Evolutionary conservation across 1,140 invertebrate genomes (phyloP), one percentile per base, ranked within the genome.

Genomic region (Panulirus ornatus): DNA sequence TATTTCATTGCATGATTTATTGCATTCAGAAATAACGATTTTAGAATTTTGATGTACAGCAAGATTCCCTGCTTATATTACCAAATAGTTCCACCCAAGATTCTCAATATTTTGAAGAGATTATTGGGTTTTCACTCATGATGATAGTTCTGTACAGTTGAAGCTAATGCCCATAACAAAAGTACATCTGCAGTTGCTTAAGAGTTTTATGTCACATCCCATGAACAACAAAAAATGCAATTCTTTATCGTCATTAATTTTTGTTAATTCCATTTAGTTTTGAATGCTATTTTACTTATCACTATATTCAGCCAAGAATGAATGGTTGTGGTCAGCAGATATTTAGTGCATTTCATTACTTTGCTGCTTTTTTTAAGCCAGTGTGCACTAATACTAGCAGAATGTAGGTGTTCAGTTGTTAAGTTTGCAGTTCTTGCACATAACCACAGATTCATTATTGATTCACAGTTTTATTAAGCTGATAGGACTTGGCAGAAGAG

Each of bases 1-100:
- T 81, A 81, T 51, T 44, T 51, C 22, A 81, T 54, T 51, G 76
- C 76, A 81, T 81, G 76, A 51, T 81, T 81, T 81, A 44, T 51
- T 51, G 44, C 5, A 81, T 81, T 81, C 40, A 81, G n/a, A 30
- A 81, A n/a, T n/a, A n/a, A n/a, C n/a, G 30, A 38, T 73, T 54
- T n/a, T 79, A 81, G 44, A 44, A 34, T 81, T 79, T 81, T 81
- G 44, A 81, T 81, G 76, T 81, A 51, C 14, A 81, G 8, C 8
- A n/a, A 44, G 47, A 81, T n/a, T 27, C 27, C 19, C n/a, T 78
- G 42, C 22, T 22, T 47, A 78, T 40, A 44, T 47, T 44, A n/a
- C 40, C n/a, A 2, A 19, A 78, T 27, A 81, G 27, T 51, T 81
- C 40, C 44, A n/a, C 76, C 76, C 42, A 11, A 9, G 76, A 51